These are phyloP conservation scores for Nycticebus coucang DNA, from an alignment of 2,113 vertebrate genomes.

Conservation along the genomic window DNA sequence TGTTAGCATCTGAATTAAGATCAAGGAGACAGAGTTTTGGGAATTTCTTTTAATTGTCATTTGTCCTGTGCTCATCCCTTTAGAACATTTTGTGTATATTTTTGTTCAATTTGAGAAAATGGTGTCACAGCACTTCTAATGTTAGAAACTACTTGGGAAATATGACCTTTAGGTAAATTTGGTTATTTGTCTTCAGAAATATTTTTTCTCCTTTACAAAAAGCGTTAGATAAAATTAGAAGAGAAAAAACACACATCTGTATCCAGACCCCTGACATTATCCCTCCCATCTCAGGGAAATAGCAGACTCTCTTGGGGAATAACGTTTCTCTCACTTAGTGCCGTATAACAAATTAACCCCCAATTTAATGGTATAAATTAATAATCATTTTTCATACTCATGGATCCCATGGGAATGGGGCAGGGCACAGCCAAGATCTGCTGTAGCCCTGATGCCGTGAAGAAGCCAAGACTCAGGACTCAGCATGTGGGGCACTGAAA, in stretches of 20 bases:
- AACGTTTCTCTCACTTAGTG: background rate
- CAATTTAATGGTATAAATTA: background rate
- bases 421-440: background rate
- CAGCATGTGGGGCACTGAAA: background rate
- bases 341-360: background rate
- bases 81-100: conserved; percentile 38
- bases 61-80: conserved; percentile 25
- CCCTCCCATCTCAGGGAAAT: background rate
- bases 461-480: background rate
- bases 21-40: background rate
- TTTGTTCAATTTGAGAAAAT: conserved; percentile 39
- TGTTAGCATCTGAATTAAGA: conserved; percentile 27
- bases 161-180: conserved; percentile 32
- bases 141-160: conserved; percentile 37
- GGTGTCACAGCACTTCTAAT: background rate
- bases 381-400: background rate
- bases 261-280: background rate
- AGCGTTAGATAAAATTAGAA: background rate
- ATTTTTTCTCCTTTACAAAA: conserved; percentile 27
- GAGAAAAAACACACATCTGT: background rate
- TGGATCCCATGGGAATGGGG: background rate
- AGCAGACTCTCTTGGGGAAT: background rate
- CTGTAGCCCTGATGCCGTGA: background rate
- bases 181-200: background rate
- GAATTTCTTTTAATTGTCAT: conserved; percentile 20